Base-by-base conservation (phyloP, 2,888 invertebrate species). In the Drosophila ezoana region DNA sequence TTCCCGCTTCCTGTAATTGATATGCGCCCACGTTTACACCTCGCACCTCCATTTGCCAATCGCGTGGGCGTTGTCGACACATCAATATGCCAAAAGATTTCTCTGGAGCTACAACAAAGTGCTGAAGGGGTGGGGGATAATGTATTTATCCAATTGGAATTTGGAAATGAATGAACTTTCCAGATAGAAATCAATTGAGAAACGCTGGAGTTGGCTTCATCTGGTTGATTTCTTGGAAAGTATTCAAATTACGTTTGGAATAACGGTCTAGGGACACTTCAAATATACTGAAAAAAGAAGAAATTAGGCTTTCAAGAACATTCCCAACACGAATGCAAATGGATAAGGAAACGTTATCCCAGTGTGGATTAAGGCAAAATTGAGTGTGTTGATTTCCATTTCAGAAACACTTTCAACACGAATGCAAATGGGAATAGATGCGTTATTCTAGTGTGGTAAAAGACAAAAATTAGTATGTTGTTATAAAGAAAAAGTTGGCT, bases 1-100 rank as follows among this genome's bases (percentile, higher is more conserved):
- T 86, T 79, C 56, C 70, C 68, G 71, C 61, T 83, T 86, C 81
- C 81, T 79, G 81, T 66, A 54, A 63, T 87, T 84, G 62, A 58
- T 44, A 84, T 84, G 66, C 70, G 66, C 32, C 69, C 60, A 73
- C 62, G 43, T 33, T 43, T 32, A 37, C 62, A 43, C 28, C 35
- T 28, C 62, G 10, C 33, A 45, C 20, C 63, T 44, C 28, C 64
- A 49, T 65, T 65, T 65, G 13, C 9, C 16, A 48, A 37, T 43
- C 37, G 35, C 52, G 41, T 53, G 38, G 57, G 44, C 14, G 28
- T 45, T 28, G 44, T 37, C 8, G 8, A 28, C 28, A 28, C 28
- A 8, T 28, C 23, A 44, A 40, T 4, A 18, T 14, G 14, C 32
- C 18, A 9, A 52, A 18, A 13, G 47, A 16, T 51, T 16, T 14